A percentile compares a stretch with the other conserved stretches of the same genome.
Conservation (phyloP, 2,113 vertebrate genomes). For the Amblyornis subalaris region DNA sequence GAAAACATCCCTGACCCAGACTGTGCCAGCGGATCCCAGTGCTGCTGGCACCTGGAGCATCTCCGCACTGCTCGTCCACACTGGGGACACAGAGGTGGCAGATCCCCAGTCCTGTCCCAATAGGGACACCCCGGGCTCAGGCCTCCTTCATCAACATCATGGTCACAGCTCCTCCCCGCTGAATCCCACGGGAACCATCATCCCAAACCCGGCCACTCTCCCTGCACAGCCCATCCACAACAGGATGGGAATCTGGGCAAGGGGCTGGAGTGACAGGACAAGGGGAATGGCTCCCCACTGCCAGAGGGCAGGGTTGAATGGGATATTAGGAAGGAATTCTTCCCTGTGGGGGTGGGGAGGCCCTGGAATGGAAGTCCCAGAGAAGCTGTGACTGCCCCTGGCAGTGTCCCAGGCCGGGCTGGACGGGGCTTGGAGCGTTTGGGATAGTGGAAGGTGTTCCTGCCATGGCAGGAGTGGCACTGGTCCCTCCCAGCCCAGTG, state of each 20-base stretch:
- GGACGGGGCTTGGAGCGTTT: background rate
- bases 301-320: background rate
- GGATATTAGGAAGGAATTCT: background rate
- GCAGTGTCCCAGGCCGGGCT: background rate
- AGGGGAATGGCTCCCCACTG: background rate
- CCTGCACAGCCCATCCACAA: background rate
- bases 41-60: background rate
- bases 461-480: background rate
- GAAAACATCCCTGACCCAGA: fast-evolving
- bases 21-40: background rate
- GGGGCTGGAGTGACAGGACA: background rate
- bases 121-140: background rate
- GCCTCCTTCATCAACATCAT: background rate
- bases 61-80: fast-evolving
- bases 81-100: background rate
- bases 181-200: fast-evolving
- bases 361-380: background rate
- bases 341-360: background rate
- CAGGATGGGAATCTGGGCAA: fast-evolving
- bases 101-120: fast-evolving
- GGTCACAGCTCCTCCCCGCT: no score
- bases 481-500: background rate
- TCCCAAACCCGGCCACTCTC: fast-evolving
- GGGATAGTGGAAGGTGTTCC: background rate
- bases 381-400: background rate